Conservation (phyloP, 2,113 vertebrate genomes). For the Heliornis fulica region DNA sequence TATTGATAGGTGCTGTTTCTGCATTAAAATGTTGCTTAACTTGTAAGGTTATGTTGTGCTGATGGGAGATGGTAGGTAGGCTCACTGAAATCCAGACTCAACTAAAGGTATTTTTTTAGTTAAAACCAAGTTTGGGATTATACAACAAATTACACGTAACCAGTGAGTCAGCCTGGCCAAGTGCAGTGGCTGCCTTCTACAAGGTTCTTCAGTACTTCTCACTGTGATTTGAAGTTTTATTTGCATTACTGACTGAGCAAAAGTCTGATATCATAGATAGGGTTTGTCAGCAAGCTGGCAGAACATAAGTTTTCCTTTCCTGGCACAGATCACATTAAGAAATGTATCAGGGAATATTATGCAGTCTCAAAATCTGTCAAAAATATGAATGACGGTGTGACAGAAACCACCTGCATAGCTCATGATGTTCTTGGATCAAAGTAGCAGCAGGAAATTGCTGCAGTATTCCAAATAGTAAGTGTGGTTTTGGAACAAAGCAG, state of each 20-base stretch:
- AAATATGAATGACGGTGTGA: slow-evolving; percentile 46
- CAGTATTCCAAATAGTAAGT: slow-evolving; percentile 27
- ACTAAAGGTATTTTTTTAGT: background rate
- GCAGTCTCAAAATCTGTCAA: slow-evolving; percentile 56
- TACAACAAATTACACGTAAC: background rate
- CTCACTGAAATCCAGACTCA: background rate
- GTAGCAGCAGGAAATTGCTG: slow-evolving; percentile 13
- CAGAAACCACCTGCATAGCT: slow-evolving; percentile 58
- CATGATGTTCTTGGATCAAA: slow-evolving; percentile 48
- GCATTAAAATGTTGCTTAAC: background rate
- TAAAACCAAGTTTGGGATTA: background rate
- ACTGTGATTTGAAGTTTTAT: background rate
- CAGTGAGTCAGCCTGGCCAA: background rate
- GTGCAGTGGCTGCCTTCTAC: background rate
- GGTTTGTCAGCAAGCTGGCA: slow-evolving; percentile 52
- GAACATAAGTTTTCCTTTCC: slow-evolving; percentile 33
- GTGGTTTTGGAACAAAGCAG: slow-evolving; percentile 15
- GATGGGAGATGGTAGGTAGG: background rate
- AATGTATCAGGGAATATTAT: slow-evolving; percentile 53
- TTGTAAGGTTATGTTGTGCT: background rate
- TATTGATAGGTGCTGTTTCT: background rate
- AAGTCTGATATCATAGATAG: background rate
- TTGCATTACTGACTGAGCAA: slow-evolving; percentile 30
- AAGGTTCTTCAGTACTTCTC: background rate
- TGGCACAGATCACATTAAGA: slow-evolving; percentile 41